A percentile compares a stretch with the other conserved stretches of the same genome.
Evolutionary conservation across 2,797 vertebrate species (phyloP).

Genomic region (Varecia variegata): DNA sequence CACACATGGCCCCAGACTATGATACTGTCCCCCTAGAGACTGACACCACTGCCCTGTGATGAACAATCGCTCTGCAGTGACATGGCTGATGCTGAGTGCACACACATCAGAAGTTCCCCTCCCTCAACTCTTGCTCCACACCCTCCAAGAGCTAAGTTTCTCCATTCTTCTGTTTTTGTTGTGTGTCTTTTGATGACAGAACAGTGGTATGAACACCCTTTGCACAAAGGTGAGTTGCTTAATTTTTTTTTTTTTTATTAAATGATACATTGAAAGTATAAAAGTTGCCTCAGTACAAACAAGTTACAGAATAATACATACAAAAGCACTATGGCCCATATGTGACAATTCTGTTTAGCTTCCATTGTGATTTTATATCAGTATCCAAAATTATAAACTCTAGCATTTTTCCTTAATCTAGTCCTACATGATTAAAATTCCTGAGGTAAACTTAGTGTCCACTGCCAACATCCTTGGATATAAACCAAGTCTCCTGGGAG

Average conservation of each 20-base stretch:
- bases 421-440: slow-evolving; percentile 41
- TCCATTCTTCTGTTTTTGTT: background rate
- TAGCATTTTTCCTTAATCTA: slow-evolving; percentile 27
- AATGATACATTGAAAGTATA: slow-evolving; percentile 16
- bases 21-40: background rate
- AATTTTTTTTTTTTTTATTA: slow-evolving; percentile 1
- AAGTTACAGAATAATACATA: background rate
- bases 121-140: background rate
- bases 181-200: background rate
- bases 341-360: background rate
- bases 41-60: background rate
- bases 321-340: background rate
- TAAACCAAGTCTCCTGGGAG: slow-evolving; percentile 41
- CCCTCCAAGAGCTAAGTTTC: background rate
- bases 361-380: background rate
- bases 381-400: slow-evolving; percentile 10
- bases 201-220: background rate
- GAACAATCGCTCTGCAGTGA: background rate
- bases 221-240: slow-evolving; percentile 1
- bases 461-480: background rate
- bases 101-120: background rate
- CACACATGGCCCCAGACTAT: background rate
- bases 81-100: rapidly evolving
- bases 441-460: slow-evolving; percentile 48
- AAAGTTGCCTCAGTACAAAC: slow-evolving; percentile 36